Evolutionary conservation across 2,113 vertebrate genomes (phyloP).

Genomic region (human): DNA sequence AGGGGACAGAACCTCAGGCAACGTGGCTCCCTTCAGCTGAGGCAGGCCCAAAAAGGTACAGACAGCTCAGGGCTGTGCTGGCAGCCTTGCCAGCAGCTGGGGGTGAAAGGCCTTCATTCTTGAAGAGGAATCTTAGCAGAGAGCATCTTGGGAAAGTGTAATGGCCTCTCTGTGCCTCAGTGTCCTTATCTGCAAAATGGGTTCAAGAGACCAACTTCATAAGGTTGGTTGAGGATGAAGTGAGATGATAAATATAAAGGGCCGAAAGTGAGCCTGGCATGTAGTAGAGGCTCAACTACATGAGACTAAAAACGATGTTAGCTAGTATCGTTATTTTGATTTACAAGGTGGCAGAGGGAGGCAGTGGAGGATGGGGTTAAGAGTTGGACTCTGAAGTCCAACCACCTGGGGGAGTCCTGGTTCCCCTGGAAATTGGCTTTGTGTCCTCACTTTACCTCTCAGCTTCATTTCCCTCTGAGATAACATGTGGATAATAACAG

Average conservation of each 20-base stretch:
- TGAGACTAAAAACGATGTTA: no score
- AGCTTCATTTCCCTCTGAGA: neutral
- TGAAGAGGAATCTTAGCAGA: neutral
- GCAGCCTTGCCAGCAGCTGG: neutral
- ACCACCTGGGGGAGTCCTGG: neutral
- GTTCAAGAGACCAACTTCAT: neutral
- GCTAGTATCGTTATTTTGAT: neutral
- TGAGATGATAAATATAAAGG: rapidly evolving
- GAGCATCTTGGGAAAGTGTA: neutral
- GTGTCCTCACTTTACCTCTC: neutral
- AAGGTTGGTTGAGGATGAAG: neutral
- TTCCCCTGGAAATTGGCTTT: neutral
- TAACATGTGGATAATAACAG: neutral
- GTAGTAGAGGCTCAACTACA: neutral
- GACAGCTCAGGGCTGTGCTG: neutral
- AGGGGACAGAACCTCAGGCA: neutral
- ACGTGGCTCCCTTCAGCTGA: neutral
- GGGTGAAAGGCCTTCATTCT: neutral
- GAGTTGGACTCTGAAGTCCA: neutral
- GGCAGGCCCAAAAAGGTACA: neutral
- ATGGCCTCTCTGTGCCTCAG: neutral
- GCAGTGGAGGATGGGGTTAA: neutral
- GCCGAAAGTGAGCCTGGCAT: neutral
- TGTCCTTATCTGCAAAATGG: neutral
- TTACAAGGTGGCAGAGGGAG: neutral